Evolutionary conservation across 2,888 invertebrate genomes (phyloP).

Genomic region (Xestia ashworthii): DNA sequence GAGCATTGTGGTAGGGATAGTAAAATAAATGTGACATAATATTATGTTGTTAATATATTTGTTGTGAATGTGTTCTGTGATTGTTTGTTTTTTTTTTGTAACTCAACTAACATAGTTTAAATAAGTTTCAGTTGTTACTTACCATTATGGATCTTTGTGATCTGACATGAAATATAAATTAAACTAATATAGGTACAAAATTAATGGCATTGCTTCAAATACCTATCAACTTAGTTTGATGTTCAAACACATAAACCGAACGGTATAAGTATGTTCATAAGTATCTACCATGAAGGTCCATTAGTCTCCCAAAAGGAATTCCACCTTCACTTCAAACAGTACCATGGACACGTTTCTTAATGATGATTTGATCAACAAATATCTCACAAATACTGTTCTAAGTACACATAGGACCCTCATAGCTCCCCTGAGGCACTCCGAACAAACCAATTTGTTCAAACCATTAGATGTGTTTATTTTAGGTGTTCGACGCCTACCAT

Average conservation of each 20-base stretch:
- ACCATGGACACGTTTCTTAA: slow-evolving; percentile 26
- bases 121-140: too few relatives aligned
- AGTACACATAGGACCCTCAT: slow-evolving; percentile 13
- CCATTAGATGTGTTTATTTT: slow-evolving; percentile 40
- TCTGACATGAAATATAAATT: too few relatives aligned
- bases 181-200: neutral
- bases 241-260: neutral
- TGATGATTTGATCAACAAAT: slow-evolving; percentile 32
- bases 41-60: too few relatives aligned
- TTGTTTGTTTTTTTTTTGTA: too few relatives aligned
- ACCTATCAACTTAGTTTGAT: neutral
- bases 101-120: too few relatives aligned
- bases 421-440: slow-evolving; percentile 30
- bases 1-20: too few relatives aligned
- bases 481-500: slow-evolving; percentile 44
- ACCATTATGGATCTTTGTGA: too few relatives aligned
- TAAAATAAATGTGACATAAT: too few relatives aligned
- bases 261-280: neutral
- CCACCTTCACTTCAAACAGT: slow-evolving; percentile 29
- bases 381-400: slow-evolving; percentile 8
- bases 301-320: slow-evolving; percentile 23
- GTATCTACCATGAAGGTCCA: slow-evolving; percentile 9
- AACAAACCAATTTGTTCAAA: slow-evolving; percentile 37
- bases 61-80: too few relatives aligned
- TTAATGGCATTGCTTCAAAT: neutral